These are phyloP conservation scores for Cyclura pinguis DNA, from an alignment of 2,797 vertebrate species.

Conservation along the genomic window DNA sequence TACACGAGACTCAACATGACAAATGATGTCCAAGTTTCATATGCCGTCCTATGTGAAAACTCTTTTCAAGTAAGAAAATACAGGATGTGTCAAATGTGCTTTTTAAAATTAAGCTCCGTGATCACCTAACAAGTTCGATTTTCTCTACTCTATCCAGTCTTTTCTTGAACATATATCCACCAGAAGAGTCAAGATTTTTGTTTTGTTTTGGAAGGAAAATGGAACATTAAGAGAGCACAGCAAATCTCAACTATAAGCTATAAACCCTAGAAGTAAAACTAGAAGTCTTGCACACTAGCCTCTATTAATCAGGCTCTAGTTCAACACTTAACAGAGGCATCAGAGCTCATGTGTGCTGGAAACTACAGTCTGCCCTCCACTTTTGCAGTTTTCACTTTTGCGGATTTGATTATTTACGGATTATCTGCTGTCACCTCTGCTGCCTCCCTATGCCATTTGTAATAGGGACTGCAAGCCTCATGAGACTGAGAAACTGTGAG, in stretches of 20 bases:
- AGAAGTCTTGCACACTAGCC: neutral
- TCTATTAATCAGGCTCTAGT: neutral
- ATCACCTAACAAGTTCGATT: neutral
- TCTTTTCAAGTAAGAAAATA: neutral
- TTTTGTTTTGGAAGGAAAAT: neutral
- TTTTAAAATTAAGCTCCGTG: too few species aligned
- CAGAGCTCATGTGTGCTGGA: neutral
- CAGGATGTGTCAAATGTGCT: neutral
- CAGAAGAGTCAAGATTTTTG: neutral
- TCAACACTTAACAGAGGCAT: neutral
- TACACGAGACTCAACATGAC: neutral
- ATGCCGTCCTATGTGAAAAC: neutral
- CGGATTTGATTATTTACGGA: too few species aligned
- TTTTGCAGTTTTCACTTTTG: too few species aligned
- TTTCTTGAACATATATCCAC: too few species aligned
- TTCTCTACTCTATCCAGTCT: neutral
- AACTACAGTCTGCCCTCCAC: neutral
- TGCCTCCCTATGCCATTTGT: too few species aligned
- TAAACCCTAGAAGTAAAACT: neutral
- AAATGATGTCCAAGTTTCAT: neutral
- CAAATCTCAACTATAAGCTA: too few species aligned
- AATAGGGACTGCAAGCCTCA: too few species aligned
- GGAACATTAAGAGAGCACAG: neutral
- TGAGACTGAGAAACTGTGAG: too few species aligned
- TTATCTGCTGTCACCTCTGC: too few species aligned